Base-by-base conservation (phyloP, 2,797 vertebrate species). In the Oreonectes daqikongensis region DNA sequence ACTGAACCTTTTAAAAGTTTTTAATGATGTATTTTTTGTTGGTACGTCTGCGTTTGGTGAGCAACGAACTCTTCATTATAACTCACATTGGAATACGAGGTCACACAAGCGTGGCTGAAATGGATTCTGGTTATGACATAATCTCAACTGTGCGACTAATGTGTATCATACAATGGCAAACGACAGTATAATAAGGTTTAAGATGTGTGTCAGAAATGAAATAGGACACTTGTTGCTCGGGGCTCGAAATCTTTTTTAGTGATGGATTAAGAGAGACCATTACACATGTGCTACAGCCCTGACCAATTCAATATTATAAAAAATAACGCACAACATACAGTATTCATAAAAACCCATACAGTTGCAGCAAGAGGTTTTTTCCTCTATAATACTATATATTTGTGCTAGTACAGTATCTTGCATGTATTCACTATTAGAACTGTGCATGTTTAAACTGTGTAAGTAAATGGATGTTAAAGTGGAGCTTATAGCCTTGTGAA, bases 161-260 rank as follows among this genome's bases (percentile, higher is more conserved):
- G 35, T 40, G 14, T 14, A 42, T 75, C 73, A 14, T 44, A 44
- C 15, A 22, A 57, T 67, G 42, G 28, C 26, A 11, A 32, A 9
- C 17, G 55, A 48, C 42, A 38, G 60, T 60, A 32, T 69, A 69
- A 76, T 57, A 28, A 69, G 17, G 50, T 67, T n/a, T 75, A 46
- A 67, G 1, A 80, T 24, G 61, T 46, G 53, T 57, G 22, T 52
- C 52, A 18, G 65, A 48, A 59, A 79, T 69, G 85, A 88, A 86
- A 79, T 78, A 46, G 72, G 44, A 80, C 82, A 92, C 91, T 89
- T 92, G 91, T 93, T 92, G 92, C 90, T 88, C 85, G 87, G 81
- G n/a, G 72, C 52, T 68, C 71, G 30, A 30, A 79, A 71, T 57
- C 15, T 6, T 50, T 69, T 46, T 40, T 3, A 17, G 42, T 15